A percentile compares a stretch with the other conserved stretches of the same genome.
These are phyloP conservation scores for Fulica atra DNA, from an alignment of 2,113 vertebrate species.

Conservation along the genomic window DNA sequence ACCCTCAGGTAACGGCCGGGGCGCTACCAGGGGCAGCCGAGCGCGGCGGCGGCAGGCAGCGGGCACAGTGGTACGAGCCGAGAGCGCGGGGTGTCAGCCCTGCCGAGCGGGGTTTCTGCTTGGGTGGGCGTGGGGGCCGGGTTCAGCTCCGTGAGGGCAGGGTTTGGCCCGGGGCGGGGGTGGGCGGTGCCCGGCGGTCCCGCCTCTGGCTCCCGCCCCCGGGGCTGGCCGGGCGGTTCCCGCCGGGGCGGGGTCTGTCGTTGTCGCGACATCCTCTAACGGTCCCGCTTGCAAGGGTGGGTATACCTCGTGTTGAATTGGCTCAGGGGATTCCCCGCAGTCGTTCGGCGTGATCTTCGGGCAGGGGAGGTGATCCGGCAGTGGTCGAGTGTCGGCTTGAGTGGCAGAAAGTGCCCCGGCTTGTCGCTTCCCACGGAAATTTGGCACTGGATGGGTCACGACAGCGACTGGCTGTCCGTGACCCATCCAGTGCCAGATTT, in stretches of 20 bases:
- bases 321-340: background rate
- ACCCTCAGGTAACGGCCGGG: background rate
- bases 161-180: too few species aligned
- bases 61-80: too few species aligned
- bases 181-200: background rate
- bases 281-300: fast-evolving
- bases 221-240: background rate
- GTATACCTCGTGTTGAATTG: too few species aligned
- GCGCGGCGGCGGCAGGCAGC: background rate
- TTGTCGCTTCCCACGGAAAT: background rate
- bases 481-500: too few species aligned
- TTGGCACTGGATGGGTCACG: fast-evolving
- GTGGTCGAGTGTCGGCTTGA: fast-evolving
- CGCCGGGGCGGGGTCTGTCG: background rate
- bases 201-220: too few species aligned
- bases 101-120: background rate
- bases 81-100: too few species aligned
- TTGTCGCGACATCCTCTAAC: too few species aligned
- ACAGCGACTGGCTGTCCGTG: fast-evolving
- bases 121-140: too few species aligned
- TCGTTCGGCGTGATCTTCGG: fast-evolving
- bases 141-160: background rate
- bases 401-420: too few species aligned
- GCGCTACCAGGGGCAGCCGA: background rate
- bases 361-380: background rate